These are phyloP conservation scores for Tortricodes alternella DNA, from an alignment of 2,888 invertebrate species.

Conservation along the genomic window DNA sequence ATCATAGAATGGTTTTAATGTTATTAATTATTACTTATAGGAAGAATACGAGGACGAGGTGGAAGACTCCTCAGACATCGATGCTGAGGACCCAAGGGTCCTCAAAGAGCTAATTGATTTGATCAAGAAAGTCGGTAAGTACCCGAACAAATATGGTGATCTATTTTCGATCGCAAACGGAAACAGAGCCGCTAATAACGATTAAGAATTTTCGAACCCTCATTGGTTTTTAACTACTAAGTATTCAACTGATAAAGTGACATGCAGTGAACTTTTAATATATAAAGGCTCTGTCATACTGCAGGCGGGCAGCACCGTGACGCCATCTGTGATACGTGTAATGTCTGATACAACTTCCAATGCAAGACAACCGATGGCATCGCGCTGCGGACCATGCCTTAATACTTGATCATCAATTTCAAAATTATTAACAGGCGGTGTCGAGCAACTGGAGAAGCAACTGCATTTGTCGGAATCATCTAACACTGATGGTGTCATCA, in stretches of 20 bases:
- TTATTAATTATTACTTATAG: constrained; percentile 39
- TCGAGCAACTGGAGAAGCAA: constrained; percentile 93
- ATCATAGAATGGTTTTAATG: background rate
- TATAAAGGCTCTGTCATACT: no score
- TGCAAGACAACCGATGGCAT: no score
- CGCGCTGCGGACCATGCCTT: no score
- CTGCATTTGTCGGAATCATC: constrained; percentile 74
- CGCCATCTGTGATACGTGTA: no score
- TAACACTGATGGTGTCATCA: constrained; percentile 62
- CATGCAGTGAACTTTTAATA: no score
- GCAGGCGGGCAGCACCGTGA: no score
- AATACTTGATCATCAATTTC: background rate
- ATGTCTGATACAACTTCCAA: no score
- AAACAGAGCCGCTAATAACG: no score
- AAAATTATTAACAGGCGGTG: constrained; percentile 85
- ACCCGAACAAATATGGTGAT: background rate
- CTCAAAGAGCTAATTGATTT: constrained; percentile 92
- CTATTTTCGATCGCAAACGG: background rate
- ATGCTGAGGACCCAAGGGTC: constrained; percentile 88
- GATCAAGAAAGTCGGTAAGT: constrained; percentile 91
- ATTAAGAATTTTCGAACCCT: no score
- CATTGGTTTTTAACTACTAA: no score
- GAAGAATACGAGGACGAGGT: constrained; percentile 56
- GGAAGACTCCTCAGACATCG: constrained; percentile 55
- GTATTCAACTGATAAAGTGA: no score